Evolutionary conservation across 2,113 vertebrate species (phyloP), one percentile per base, ranked within the genome.

Genomic region (Leptodactylus fuscus): DNA sequence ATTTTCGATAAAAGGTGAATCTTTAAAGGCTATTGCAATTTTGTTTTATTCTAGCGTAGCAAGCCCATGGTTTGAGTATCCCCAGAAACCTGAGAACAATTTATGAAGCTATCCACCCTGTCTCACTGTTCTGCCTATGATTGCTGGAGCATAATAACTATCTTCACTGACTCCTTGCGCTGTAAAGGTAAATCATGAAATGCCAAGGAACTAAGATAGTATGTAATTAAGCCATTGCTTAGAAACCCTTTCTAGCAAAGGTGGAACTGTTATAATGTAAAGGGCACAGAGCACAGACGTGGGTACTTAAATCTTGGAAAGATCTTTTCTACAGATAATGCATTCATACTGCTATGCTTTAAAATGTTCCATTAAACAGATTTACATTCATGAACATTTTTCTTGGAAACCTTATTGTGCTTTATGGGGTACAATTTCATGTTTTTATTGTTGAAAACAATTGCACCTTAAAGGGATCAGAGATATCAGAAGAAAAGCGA

Each of bases 61-160:
- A 55, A 73, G 49, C 4, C 27, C 7, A n/a, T 29, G 5, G 12
- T 73, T 73, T 27, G 29, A 82, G 34, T 71, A 82, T 73, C 32
- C 79, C 36, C 49, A 89, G 55, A 88, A 58, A 77, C 34, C 20
- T 71, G 20, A 41, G 81, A 77, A 83, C 48, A 62, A 83, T 83
- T 58, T 75, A 58, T 75, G 53, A 76, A 77, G 29, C 73, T 24
- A 71, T 81, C 34, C 34, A 71, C 49, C 48, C 58, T 79, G 60
- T 80, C 84, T 71, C 36, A n/a, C 46, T 80, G 34, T 24, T 46
- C 60, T 70, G 73, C 62, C 16, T 76, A 46, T 65, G 73, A 85
- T 36, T 79, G 74, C 75, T 38, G 48, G 38, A 55, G 22, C 62
- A 55, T 80, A 85, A 85, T 85, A 67, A 71, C 53, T 81, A 70